A percentile compares a stretch with the other conserved stretches of the same genome.
phyloP scores from a whole-genome alignment of 2,797 vertebrate genomes.

The Loriculus beryllinus region DNA sequence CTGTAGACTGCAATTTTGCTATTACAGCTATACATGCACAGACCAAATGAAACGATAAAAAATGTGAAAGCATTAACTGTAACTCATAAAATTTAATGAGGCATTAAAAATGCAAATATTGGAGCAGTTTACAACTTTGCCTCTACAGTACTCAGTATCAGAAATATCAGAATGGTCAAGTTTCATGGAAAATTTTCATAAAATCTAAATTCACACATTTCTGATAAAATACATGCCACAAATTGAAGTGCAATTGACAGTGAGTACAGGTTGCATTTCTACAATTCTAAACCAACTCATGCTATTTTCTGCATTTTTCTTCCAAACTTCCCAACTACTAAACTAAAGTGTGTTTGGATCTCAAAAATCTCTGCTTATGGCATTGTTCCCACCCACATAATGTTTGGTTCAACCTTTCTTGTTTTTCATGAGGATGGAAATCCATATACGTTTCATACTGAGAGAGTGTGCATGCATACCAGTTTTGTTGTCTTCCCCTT shows the following conservation, averaged over 20 bases:
- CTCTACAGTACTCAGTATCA: background rate
- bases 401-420: background rate
- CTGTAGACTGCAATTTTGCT: background rate
- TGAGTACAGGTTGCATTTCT: background rate
- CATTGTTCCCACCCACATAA: background rate
- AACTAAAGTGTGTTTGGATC: background rate
- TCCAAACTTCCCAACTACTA: background rate
- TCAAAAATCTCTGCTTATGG: background rate
- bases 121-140: background rate
- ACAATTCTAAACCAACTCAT: background rate
- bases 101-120: constrained; percentile 40
- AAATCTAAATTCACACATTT: background rate
- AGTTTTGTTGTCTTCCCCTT: background rate
- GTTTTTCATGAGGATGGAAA: background rate
- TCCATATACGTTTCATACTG: rapidly evolving
- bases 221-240: background rate
- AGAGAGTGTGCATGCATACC: background rate
- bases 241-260: background rate
- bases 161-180: background rate
- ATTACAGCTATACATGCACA: background rate
- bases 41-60: constrained; percentile 8
- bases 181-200: background rate
- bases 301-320: background rate
- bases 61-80: constrained; percentile 6
- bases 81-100: constrained; percentile 45